Evolutionary conservation across 2,888 invertebrate genomes (phyloP).

Genomic region (Metallyticus violacea): DNA sequence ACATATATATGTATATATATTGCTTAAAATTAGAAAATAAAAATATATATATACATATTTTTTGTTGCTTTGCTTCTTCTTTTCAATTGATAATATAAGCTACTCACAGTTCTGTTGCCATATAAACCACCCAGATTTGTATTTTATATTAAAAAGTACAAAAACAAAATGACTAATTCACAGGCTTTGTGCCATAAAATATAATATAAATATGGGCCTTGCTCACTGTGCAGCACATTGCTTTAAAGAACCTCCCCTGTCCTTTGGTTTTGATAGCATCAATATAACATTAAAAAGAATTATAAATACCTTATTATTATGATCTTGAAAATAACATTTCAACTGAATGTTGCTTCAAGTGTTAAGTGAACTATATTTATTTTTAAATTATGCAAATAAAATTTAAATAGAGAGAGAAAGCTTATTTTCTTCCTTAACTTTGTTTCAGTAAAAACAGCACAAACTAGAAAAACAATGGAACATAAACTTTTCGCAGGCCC

Average conservation of each 20-base stretch:
- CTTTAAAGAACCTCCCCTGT: neutral
- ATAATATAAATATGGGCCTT: neutral
- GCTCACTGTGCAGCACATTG: neutral
- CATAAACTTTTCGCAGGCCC: neutral
- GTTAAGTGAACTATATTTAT: neutral
- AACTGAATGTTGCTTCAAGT: neutral
- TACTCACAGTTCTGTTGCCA: neutral
- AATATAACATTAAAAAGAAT: neutral
- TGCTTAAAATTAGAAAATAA: neutral
- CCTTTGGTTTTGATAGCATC: neutral
- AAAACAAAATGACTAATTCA: neutral
- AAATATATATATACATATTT: neutral
- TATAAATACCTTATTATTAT: neutral
- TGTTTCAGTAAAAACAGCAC: neutral
- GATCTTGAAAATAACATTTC: neutral
- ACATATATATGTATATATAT: constrained; percentile 20
- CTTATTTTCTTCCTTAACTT: neutral
- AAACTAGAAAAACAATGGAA: neutral
- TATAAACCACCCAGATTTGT: neutral
- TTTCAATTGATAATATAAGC: constrained; percentile 8
- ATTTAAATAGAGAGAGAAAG: neutral
- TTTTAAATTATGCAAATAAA: neutral
- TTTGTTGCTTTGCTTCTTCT: constrained; percentile 21
- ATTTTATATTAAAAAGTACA: neutral
- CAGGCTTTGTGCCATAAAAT: neutral